Evolutionary conservation across 2,888 invertebrate genomes (phyloP).

Genomic region (Hirtodrosophila histrioides): DNA sequence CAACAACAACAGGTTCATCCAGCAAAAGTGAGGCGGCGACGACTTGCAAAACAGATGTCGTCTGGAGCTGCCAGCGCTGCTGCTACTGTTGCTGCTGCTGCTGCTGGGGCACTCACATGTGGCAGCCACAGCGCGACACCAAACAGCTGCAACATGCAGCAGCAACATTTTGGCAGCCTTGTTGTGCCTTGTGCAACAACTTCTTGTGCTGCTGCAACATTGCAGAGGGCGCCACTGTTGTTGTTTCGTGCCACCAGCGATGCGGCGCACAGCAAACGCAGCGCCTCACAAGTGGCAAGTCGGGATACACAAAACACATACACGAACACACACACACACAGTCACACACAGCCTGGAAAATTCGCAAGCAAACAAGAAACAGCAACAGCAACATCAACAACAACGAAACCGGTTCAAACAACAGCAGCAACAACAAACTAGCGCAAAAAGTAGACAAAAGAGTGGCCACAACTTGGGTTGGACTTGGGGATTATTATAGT

Average conservation of each 20-base stretch:
- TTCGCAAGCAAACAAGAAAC: slow-evolving; percentile 68
- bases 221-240: slow-evolving; percentile 82
- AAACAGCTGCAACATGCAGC: slow-evolving; percentile 73
- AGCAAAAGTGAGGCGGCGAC: slow-evolving; percentile 34
- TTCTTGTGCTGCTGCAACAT: slow-evolving; percentile 78
- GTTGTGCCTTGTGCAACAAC: slow-evolving; percentile 50
- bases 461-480: slow-evolving; percentile 48
- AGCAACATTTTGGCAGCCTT: slow-evolving; percentile 55
- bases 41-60: slow-evolving; percentile 76
- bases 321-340: slow-evolving; percentile 29
- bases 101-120: slow-evolving; percentile 62
- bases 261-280: slow-evolving; percentile 75
- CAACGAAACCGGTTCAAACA: slow-evolving; percentile 28
- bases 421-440: slow-evolving; percentile 52
- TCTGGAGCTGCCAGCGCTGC: slow-evolving; percentile 25
- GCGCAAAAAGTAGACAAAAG: slow-evolving; percentile 76
- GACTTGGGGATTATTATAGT: slow-evolving; percentile 10
- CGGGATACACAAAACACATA: slow-evolving; percentile 44
- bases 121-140: slow-evolving; percentile 38
- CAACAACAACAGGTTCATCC: slow-evolving; percentile 64
- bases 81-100: background rate
- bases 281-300: slow-evolving; percentile 40
- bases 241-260: slow-evolving; percentile 83
- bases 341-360: slow-evolving; percentile 61
- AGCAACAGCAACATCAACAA: slow-evolving; percentile 35